Evolutionary conservation across 2,797 vertebrate species (phyloP).

Genomic region (Gambusia yucatana): DNA sequence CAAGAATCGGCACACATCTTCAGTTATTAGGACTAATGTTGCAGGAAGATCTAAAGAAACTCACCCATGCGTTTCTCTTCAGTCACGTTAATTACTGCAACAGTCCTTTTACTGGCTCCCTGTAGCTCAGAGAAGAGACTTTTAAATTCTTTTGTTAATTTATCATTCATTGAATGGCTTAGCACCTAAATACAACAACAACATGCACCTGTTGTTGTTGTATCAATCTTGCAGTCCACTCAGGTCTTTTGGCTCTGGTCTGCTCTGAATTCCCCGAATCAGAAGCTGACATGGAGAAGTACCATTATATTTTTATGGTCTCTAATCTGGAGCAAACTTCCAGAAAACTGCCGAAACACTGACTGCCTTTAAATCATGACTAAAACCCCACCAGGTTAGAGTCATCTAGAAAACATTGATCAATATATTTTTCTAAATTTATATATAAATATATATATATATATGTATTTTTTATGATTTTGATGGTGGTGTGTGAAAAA

Average conservation of each 20-base stretch:
- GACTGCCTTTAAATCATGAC: neutral
- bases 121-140: neutral
- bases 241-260: neutral
- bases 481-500: neutral
- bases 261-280: neutral
- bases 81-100: neutral
- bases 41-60: neutral
- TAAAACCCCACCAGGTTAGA: neutral
- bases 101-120: neutral
- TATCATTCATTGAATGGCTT: neutral
- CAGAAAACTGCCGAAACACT: neutral
- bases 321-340: neutral
- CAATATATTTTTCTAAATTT: neutral
- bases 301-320: neutral
- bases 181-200: constrained; percentile 1
- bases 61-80: neutral
- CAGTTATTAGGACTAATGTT: neutral
- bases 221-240: neutral
- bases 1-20: neutral
- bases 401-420: neutral
- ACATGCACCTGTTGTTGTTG: neutral
- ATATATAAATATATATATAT: no score
- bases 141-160: neutral
- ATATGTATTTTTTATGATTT: neutral
- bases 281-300: neutral